Evolutionary conservation across 2,113 vertebrate genomes (phyloP), one percentile per base, ranked within the genome.

Genomic region (Willisornis vidua): DNA sequence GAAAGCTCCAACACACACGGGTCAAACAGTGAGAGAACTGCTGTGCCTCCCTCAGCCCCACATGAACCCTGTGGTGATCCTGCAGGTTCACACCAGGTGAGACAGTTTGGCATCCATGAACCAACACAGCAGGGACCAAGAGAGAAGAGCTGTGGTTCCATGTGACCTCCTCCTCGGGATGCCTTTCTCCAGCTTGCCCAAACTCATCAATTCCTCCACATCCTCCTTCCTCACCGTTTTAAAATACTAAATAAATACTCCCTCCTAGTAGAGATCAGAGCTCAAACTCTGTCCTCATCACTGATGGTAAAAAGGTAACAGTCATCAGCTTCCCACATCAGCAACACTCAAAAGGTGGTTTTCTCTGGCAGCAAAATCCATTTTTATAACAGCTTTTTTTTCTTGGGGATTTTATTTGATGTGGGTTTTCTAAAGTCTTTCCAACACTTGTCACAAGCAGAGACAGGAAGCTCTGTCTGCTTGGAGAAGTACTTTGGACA

Each of bases 81-180:
- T 5, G 9, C 2, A 31, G 3, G 23, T 57, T 92, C 70, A 45
- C 33, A 54, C 17, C 62, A n/a, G 62, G 25, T 31, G 23, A 57
- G 45, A 76, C 0, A 14, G 22, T 14, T 23, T 58, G 81, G 54
- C 51, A 82, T 37, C 81, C 49, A 19, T 1, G 19, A 87, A 72
- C 57, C n/a, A 62, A 48, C 80, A 83, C 0, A 31, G 19, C 25
- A 58, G 6, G 0, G 7, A 41, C 7, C 77, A 70, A 24, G 16
- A 87, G 63, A 5, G 19, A 91, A 57, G 58, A 55, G 37, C 12
- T 43, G 7, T 1, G 41, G 37, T 46, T 59, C 46, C 49, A 35
- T 1, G 0, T 2, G 22, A 28, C 26, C 12, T 46, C 15, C 35
- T 79, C 12, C 46, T 65, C 62, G 0, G 37, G 18, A 85, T 43